These are phyloP conservation scores for Anguilla megastoma DNA, from an alignment of 2,797 vertebrate genomes.

Conservation along the genomic window DNA sequence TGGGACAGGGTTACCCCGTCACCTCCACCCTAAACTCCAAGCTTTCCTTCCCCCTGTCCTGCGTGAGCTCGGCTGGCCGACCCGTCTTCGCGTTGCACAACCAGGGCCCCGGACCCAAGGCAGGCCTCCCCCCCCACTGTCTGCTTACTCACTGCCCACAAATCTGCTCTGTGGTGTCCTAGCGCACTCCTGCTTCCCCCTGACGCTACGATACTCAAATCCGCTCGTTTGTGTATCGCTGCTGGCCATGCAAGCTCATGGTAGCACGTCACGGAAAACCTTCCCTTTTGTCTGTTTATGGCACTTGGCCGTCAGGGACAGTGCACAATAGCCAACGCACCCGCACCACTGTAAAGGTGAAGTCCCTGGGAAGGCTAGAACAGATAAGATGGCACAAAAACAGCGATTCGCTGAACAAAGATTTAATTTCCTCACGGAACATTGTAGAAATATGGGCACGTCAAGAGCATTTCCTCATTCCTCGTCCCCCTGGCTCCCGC, in stretches of 20 bases:
- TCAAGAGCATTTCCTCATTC: background rate
- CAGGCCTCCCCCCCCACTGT: constrained; percentile 34
- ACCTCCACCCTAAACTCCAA: constrained; percentile 71
- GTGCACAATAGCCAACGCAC: background rate
- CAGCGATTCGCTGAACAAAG: background rate
- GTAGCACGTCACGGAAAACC: background rate
- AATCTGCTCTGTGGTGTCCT: too few relatives aligned
- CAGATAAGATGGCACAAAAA: background rate
- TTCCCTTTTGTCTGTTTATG: background rate
- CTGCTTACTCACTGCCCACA: background rate
- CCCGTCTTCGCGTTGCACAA: constrained; percentile 48
- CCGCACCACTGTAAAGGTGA: background rate
- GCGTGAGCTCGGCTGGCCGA: constrained; percentile 47
- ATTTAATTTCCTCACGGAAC: background rate
- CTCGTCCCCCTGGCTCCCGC: background rate
- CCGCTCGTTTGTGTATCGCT: background rate
- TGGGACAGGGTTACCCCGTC: constrained; percentile 67
- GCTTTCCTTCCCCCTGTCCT: constrained; percentile 57
- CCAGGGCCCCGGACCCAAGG: constrained; percentile 69
- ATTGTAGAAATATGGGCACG: background rate
- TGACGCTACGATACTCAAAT: background rate
- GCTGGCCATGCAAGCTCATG: background rate
- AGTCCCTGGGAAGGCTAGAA: background rate
- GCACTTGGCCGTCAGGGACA: background rate
- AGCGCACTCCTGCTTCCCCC: background rate